phyloP scores from a whole-genome alignment of 1,140 invertebrate species.

The Drosophila saltans region DNA sequence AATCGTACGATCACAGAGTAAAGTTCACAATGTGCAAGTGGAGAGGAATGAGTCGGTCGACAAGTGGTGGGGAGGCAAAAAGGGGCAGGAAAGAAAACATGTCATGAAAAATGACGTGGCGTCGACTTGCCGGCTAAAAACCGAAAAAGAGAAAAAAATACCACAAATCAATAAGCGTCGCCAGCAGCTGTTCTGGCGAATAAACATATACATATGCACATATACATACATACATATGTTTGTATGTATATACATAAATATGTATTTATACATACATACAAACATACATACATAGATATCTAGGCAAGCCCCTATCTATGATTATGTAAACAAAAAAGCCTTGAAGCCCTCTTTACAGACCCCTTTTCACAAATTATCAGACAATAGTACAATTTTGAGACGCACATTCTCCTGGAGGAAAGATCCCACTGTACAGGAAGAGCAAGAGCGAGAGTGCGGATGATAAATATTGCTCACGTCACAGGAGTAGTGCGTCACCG shows the following conservation, averaged over 20 bases:
- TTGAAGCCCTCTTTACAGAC: constrained; percentile 21
- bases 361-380: not conserved
- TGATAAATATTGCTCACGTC: constrained; percentile 41
- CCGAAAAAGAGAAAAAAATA: constrained; percentile 3
- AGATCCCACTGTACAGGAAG: constrained; percentile 1
- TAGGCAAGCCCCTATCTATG: constrained; percentile 17
- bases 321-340: constrained; percentile 53
- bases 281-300: constrained; percentile 18
- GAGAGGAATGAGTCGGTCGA: not conserved
- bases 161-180: constrained; percentile 38
- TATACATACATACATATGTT: constrained; percentile 5
- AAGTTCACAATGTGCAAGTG: constrained; percentile 40
- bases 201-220: constrained; percentile 6
- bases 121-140: constrained; percentile 42
- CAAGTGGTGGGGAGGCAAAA: not conserved
- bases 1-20: constrained; percentile 58
- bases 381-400: constrained; percentile 20
- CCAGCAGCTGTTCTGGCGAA: constrained; percentile 39
- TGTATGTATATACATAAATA: constrained; percentile 3
- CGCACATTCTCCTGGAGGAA: constrained; percentile 24
- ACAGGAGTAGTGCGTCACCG: constrained; percentile 48
- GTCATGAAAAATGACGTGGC: constrained; percentile 17
- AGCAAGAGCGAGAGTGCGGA: constrained; percentile 6
- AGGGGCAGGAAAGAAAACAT: not conserved
- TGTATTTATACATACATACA: not conserved